Base-by-base conservation (phyloP, 2,113 vertebrate species). In the Gymnocephalus cernua region DNA sequence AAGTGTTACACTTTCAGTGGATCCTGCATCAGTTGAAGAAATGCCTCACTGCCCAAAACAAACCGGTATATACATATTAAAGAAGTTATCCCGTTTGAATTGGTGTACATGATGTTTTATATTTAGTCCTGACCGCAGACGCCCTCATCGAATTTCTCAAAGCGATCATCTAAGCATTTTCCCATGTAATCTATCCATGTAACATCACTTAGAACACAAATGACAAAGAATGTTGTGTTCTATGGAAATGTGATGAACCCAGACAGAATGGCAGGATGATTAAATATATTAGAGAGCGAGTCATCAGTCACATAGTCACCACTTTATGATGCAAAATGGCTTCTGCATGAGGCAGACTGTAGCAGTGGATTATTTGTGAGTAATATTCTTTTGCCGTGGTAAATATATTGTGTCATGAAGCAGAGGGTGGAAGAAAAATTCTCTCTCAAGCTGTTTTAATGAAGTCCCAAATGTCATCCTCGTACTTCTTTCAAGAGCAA, bases 391-490 rank as follows among this genome's bases (percentile, higher is more conserved):
- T 58, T 73, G 86, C 84, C 6, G 53, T 76, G 82, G 91, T 90
- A 92, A 92, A 94, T 91, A 92, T 90, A 83, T 84, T 85, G 88
- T 89, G 88, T 93, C 89, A 85, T 83, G 87, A 88, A 76, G 88
- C 86, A 72, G 89, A 91, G 89, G 86, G 86, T 86, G 84, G 86
- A 92, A 92, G 91, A 94, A 88, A 88, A 84, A 92, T 91, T 81
- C 80, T 67, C 89, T 92, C 91, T 90, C 90, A 88, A 92, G 88
- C 83, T 79, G 76, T 93, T 94, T 94, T 95, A 95, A 95, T 94
- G 94, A 95, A 94, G 92, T 95, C 94, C 95, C 94, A 92, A 91
- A 93, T 91, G 94, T 90, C 92, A 86, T 86, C 83, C 85, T 89
- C 81, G 64, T 80, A 74, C 63, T 85, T 91, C 79, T 91, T 89